These are phyloP conservation scores for Cecropterus lyciades DNA, from an alignment of 1,140 invertebrate species.

Conservation along the genomic window DNA sequence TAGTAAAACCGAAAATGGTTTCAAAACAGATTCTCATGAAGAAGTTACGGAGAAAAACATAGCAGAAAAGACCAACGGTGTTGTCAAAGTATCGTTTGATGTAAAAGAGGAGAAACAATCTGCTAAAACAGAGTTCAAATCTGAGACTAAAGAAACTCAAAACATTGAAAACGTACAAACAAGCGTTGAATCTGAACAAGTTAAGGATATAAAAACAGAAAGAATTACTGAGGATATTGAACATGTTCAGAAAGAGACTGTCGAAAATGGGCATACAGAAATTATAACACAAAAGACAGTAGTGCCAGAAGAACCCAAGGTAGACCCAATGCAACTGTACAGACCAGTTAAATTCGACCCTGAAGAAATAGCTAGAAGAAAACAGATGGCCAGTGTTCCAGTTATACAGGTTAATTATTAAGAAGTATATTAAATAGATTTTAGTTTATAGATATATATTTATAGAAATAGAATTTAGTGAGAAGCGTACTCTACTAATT, in stretches of 20 bases:
- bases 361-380: slow-evolving; percentile 39
- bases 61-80: not conserved
- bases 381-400: slow-evolving; percentile 20
- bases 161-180: not conserved
- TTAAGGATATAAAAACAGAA: too few species aligned
- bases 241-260: not conserved
- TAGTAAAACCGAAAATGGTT: slow-evolving; percentile 1
- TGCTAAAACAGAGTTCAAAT: not conserved
- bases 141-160: not conserved
- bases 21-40: not conserved
- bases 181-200: too few species aligned
- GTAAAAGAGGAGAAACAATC: not conserved
- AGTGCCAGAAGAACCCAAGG: slow-evolving; percentile 24
- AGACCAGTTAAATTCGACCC: slow-evolving; percentile 54
- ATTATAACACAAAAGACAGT: too few species aligned
- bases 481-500: too few species aligned
- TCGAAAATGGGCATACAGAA: too few species aligned
- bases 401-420: slow-evolving; percentile 31
- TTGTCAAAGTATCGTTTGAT: not conserved
- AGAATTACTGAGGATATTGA: not conserved
- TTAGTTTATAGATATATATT: too few species aligned
- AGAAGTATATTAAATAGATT: too few species aligned
- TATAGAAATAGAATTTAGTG: too few species aligned
- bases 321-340: slow-evolving; percentile 45
- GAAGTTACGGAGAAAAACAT: slow-evolving; percentile 1